Evolutionary conservation across 2,888 invertebrate genomes (phyloP), one percentile per base, ranked within the genome.

Genomic region (Elysia crispata): DNA sequence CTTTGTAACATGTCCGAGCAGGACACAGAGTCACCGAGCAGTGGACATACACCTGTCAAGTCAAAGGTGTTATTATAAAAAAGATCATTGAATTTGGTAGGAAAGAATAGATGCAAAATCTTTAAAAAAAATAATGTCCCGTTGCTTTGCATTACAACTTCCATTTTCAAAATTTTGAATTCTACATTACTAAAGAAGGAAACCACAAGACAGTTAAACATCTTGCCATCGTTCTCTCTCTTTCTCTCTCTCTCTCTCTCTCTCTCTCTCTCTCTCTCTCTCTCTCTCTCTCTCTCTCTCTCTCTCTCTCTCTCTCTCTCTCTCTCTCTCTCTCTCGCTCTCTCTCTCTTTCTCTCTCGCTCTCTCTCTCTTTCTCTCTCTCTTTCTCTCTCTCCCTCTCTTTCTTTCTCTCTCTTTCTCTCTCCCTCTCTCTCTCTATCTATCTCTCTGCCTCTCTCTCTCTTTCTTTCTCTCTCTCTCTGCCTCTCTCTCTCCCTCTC

Each of bases 171-270:
- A n/a, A n/a, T n/a, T n/a, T n/a, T n/a, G n/a, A n/a, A n/a, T n/a
- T n/a, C n/a, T n/a, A 41, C 41, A 41, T 41, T 41, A 3, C 41
- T 41, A 41, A 6, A 41, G 3, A 41, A 41, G 41, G 3, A 41
- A 41, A 6, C 41, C 41, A 41, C 3, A 41, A 41, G 41, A 41
- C 5, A 41, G 11, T 41, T 41, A 41, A 41, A 23, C 60, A 23
- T 60, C 60, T 60, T 60, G 3, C 25, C 25, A 3, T 60, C 25
- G 5, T 13, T 8, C 60, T n/a, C 25, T 60, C 60, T 60, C 25
- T 25, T 60, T 13, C 60, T 60, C 23, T 41, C 72, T 72, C 33
- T 72, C 72, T 72, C 23, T 72, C 72, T 72, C 33, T 72, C 49
- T 72, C 33, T 72, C 49, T 41, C 49, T 72, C 33, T 72, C 33